Evolutionary conservation across 2,888 invertebrate species (phyloP), one percentile per base, ranked within the genome.

Genomic region (Macrostomum cliftonense): DNA sequence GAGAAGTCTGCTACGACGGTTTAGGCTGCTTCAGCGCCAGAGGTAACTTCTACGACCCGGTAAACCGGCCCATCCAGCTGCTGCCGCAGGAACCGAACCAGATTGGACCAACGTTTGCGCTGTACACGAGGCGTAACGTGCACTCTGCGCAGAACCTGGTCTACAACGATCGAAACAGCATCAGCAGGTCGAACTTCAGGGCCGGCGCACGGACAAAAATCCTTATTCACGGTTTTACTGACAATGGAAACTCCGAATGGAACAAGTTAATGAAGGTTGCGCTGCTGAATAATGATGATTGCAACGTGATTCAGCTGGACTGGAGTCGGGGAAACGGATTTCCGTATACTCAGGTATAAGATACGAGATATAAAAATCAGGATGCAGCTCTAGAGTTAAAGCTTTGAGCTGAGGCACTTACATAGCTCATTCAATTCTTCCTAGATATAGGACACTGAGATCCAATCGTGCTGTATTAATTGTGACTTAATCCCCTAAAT

Each of bases 211-310:
- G 81, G 0, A 83, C 84, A 5, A 88, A 86, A 60, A 78, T 89
- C 53, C 81, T 91, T 59, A 83, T 88, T 0, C 89, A 91, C 63
- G 89, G 89, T 2, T 91, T 91, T 64, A 86, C 87, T 1, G 84
- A 85, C 51, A 83, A 82, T 61, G 88, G 87, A 65, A 79, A 81
- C 48, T 82, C 85, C 62, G 81, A 86, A 17, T 91, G 91, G 91
- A 83, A 88, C 12, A 83, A 85, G 63, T 84, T 86, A 69, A 86
- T 89, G 82, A 77, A 86, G 51, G 82, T 84, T 21, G 86, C 86
- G 7, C 74, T 89, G 14, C 81, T 88, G 78, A 81, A 83, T 11
- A 2, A 39, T 61, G 57, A 49, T n/a, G 54, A 56, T 37, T 50
- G 55, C 42, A 62, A 62, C 47, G 59, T 63, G 1, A 49, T 63